Evolutionary conservation across 2,888 invertebrate genomes (phyloP).

Genomic region (Idaea aversata): DNA sequence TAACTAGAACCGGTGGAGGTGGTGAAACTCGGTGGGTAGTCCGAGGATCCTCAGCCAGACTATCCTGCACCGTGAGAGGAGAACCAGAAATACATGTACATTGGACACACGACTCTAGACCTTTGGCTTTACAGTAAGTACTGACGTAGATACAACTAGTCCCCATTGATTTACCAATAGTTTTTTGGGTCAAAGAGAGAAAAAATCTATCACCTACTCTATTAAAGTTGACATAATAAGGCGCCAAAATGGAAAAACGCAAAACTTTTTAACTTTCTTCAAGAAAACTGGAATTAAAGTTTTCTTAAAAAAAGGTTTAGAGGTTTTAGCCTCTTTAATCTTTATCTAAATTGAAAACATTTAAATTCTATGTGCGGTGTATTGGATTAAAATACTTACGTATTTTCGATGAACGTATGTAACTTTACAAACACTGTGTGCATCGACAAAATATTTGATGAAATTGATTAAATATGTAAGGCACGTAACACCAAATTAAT

Average conservation of each 20-base stretch:
- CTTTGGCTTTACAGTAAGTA: slow-evolving; percentile 69
- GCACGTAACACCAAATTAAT: not conserved
- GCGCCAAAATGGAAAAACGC: too few relatives aligned
- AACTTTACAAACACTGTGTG: not conserved
- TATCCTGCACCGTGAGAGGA: slow-evolving; percentile 82
- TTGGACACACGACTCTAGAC: slow-evolving; percentile 73
- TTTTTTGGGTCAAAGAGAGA: not conserved
- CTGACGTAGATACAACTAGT: not conserved
- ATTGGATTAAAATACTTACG: not conserved
- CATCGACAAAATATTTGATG: not conserved
- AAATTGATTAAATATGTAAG: not conserved
- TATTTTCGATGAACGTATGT: not conserved
- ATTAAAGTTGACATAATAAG: too few relatives aligned
- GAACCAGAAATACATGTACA: slow-evolving; percentile 83
- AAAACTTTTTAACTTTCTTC: too few relatives aligned
- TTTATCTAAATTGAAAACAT: not conserved
- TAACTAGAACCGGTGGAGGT: slow-evolving; percentile 57
- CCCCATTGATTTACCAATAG: not conserved
- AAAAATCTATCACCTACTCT: too few relatives aligned
- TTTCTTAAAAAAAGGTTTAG: too few relatives aligned
- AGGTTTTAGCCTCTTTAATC: too few relatives aligned
- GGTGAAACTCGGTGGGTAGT: slow-evolving; percentile 74
- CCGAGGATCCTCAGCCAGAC: slow-evolving; percentile 76
- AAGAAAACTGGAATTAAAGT: too few relatives aligned
- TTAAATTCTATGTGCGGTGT: not conserved